phyloP scores from a whole-genome alignment of 2,113 vertebrate species.

The Zeus faber region DNA sequence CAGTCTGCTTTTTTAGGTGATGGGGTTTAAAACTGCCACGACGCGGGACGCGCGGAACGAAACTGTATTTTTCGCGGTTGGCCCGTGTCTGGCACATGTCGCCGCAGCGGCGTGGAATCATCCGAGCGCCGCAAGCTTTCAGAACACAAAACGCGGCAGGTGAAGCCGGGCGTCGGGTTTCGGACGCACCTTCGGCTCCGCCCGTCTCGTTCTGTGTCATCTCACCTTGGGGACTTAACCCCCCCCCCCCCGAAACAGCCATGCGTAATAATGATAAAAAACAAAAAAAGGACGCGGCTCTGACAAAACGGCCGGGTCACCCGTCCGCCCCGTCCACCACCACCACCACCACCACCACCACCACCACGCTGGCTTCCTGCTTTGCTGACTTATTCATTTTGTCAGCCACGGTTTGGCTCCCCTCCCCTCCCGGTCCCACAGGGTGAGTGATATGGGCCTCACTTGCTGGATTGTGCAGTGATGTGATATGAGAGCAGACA shows the following conservation, averaged over 20 bases:
- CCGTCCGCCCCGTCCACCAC: conserved; percentile 24
- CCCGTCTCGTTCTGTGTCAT: conserved; percentile 1
- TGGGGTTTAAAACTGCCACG: too few species aligned
- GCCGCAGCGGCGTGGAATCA: conserved; percentile 2
- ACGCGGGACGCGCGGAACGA: too few species aligned
- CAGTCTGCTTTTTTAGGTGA: too few species aligned
- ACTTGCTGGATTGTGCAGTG: conserved; percentile 34
- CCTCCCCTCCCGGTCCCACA: conserved; percentile 18
- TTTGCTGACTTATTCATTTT: conserved; percentile 64
- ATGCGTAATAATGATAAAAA: conserved; percentile 47
- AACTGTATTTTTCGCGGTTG: neutral
- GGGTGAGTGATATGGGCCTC: conserved; percentile 47
- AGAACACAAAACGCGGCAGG: conserved; percentile 7
- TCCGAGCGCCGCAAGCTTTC: conserved; percentile 3
- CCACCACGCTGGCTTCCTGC: conserved; percentile 19
- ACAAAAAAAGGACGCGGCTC: too few species aligned
- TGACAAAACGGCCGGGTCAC: conserved; percentile 49
- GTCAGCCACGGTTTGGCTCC: conserved; percentile 40
- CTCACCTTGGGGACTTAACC: conserved; percentile 1
- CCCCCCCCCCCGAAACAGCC: conserved; percentile 28
- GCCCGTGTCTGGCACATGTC: neutral
- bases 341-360: too few species aligned
- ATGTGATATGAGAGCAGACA: conserved; percentile 59
- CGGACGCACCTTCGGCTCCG: neutral
- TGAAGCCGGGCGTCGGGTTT: conserved; percentile 13